Evolutionary conservation across 2,888 invertebrate species (phyloP).

Genomic region (Macroteleia sp.): DNA sequence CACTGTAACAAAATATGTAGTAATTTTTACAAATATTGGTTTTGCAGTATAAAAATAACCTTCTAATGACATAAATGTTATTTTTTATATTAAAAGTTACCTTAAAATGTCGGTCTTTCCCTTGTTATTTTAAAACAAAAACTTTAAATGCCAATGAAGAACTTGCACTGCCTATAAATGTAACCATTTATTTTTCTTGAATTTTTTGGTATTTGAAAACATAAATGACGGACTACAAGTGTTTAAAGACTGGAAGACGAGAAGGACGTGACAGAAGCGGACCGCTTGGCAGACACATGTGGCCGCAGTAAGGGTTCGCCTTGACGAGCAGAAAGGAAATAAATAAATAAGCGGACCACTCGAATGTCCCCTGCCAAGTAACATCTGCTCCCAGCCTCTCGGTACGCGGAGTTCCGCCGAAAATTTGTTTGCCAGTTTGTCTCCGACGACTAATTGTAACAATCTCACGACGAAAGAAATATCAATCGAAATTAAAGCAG

Average conservation of each 20-base stretch:
- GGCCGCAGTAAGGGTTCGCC: slow-evolving; percentile 60
- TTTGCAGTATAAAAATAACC: too few relatives aligned
- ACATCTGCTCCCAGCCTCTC: slow-evolving; percentile 51
- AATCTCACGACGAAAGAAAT: background rate
- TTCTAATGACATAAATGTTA: too few relatives aligned
- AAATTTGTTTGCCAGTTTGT: slow-evolving; percentile 29
- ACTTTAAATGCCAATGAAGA: too few relatives aligned
- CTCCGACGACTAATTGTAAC: slow-evolving; percentile 27
- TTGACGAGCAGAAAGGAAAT: slow-evolving; percentile 49
- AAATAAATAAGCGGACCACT: slow-evolving; percentile 57
- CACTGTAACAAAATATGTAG: too few relatives aligned
- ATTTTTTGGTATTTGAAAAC: slow-evolving; percentile 35
- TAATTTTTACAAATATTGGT: too few relatives aligned
- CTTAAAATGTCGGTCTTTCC: too few relatives aligned
- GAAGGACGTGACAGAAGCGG: slow-evolving; percentile 49
- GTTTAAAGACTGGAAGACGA: slow-evolving; percentile 55
- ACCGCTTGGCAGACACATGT: slow-evolving; percentile 60
- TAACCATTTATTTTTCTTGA: slow-evolving; percentile 25
- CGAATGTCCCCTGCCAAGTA: slow-evolving; percentile 61
- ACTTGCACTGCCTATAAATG: slow-evolving; percentile 29
- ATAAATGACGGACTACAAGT: slow-evolving; percentile 48
- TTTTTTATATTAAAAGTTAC: too few relatives aligned
- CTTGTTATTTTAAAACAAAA: too few relatives aligned
- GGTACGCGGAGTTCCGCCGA: background rate
- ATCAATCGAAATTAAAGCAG: too few relatives aligned